phyloP scores from a whole-genome alignment of 2,888 invertebrate species.

The Aleiodes alternator region DNA sequence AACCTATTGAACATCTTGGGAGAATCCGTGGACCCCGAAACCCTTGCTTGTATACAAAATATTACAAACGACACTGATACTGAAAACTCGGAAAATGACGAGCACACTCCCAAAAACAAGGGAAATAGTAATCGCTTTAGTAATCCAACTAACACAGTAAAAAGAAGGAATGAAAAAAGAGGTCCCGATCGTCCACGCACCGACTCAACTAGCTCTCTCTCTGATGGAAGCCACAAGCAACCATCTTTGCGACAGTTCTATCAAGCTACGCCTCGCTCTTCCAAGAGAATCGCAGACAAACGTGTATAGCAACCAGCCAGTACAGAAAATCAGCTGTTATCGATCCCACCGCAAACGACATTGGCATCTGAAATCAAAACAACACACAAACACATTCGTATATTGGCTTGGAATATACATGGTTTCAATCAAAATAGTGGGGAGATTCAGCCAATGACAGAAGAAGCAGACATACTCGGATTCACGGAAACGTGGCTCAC shows the following conservation, averaged over 20 bases:
- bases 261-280: too few species aligned
- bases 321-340: too few species aligned
- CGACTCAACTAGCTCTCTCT: too few species aligned
- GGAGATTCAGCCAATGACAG: background rate
- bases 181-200: too few species aligned
- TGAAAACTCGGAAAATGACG: too few species aligned
- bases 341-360: background rate
- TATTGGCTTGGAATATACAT: conserved; percentile 1
- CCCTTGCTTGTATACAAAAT: background rate
- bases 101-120: too few species aligned
- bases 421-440: background rate
- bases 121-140: too few species aligned
- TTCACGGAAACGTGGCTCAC: background rate
- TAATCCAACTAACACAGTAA: too few species aligned
- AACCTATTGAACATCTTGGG: background rate
- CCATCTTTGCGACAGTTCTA: too few species aligned
- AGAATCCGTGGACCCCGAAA: background rate
- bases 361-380: background rate
- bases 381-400: background rate
- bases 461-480: background rate
- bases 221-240: too few species aligned
- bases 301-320: background rate
- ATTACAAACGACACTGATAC: background rate
- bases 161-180: too few species aligned
- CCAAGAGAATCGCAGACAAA: too few species aligned